phyloP scores from a whole-genome alignment of 1,140 invertebrate species.

The Dryas iulia region DNA sequence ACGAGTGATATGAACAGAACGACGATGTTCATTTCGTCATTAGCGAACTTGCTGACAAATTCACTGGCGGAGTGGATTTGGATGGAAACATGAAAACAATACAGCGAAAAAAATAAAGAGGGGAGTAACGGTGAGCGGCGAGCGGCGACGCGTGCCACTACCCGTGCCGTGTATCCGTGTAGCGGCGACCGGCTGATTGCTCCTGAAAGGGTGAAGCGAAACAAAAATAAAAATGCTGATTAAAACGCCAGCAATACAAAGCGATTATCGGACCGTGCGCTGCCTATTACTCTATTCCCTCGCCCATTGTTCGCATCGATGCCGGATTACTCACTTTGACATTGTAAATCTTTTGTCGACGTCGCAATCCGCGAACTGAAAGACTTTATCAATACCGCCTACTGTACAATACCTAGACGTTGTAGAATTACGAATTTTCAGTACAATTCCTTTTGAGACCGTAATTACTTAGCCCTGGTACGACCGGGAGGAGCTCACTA shows the following conservation, averaged over 20 bases:
- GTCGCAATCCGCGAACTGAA: constrained; percentile 19
- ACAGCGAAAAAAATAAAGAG: constrained; percentile 46
- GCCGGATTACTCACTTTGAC: constrained; percentile 48
- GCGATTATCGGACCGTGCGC: constrained; percentile 70
- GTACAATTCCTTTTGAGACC: constrained; percentile 21
- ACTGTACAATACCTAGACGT: constrained; percentile 15
- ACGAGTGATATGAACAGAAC: not conserved
- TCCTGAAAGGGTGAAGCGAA: constrained; percentile 60
- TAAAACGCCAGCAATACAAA: constrained; percentile 69
- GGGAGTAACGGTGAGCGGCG: too few relatives aligned
- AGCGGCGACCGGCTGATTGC: constrained; percentile 67
- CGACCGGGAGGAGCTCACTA: not conserved
- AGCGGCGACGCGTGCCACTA: constrained; percentile 57
- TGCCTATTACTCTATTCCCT: constrained; percentile 55
- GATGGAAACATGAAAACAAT: constrained; percentile 32
- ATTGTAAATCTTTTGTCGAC: constrained; percentile 43
- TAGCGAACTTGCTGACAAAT: constrained; percentile 14
- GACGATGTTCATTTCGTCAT: not conserved
- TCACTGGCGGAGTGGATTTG: not conserved
- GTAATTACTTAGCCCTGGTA: constrained; percentile 26
- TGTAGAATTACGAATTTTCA: constrained; percentile 25
- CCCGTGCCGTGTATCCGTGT: constrained; percentile 46
- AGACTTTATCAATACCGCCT: constrained; percentile 27
- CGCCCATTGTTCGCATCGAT: constrained; percentile 47
- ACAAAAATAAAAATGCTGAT: constrained; percentile 69